phyloP scores from a whole-genome alignment of 2,888 invertebrate genomes.

The Lamproptera curius region DNA sequence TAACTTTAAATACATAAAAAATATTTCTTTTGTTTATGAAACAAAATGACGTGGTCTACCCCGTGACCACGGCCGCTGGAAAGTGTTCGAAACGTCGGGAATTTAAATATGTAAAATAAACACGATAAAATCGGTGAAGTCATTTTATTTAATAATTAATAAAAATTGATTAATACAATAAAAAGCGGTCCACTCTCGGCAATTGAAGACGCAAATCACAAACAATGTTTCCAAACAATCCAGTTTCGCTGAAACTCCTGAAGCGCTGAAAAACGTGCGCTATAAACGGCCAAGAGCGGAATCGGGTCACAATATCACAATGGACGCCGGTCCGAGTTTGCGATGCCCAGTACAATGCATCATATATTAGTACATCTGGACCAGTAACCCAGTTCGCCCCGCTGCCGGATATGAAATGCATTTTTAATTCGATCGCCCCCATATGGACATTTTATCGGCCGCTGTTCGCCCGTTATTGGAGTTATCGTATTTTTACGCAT shows the following conservation, averaged over 20 bases:
- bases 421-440: slow-evolving; percentile 30
- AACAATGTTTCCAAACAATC: slow-evolving; percentile 3
- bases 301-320: slow-evolving; percentile 49
- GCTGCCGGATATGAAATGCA: slow-evolving; percentile 23
- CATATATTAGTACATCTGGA: slow-evolving; percentile 37
- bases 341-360: slow-evolving; percentile 38
- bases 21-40: too few relatives aligned
- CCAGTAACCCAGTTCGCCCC: slow-evolving; percentile 25
- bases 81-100: too few relatives aligned
- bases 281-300: slow-evolving; percentile 33
- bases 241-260: slow-evolving; percentile 2
- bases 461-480: slow-evolving; percentile 4
- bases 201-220: not conserved
- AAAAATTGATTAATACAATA: not conserved
- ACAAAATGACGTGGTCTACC: too few relatives aligned
- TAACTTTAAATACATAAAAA: too few relatives aligned
- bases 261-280: slow-evolving; percentile 23
- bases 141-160: too few relatives aligned
- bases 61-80: too few relatives aligned
- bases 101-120: too few relatives aligned
- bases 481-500: slow-evolving; percentile 1
- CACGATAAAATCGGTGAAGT: too few relatives aligned
- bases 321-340: slow-evolving; percentile 37
- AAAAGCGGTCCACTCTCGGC: not conserved
- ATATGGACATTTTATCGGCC: slow-evolving; percentile 9